Conservation (phyloP, 2,113 vertebrate species). For the Rhodinocichla rosea region DNA sequence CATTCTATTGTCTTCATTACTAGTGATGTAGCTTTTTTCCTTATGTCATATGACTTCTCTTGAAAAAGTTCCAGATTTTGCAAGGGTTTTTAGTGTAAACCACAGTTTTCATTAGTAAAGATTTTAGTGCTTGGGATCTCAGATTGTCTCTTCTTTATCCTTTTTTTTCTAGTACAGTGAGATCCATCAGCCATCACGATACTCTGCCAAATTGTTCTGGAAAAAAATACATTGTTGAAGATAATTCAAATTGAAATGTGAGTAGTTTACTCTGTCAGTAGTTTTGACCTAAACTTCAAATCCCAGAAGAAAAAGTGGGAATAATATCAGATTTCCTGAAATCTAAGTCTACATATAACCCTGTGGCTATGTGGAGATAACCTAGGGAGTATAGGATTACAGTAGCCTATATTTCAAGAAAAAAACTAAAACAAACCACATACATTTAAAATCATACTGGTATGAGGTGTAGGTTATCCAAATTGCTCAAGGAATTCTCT, state of each 20-base stretch:
- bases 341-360: not conserved
- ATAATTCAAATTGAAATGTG: not conserved
- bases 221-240: not conserved
- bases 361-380: not conserved
- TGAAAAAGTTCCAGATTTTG: not conserved
- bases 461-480: not conserved
- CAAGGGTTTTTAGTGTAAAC: not conserved
- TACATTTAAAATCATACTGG: not conserved
- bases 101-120: not conserved
- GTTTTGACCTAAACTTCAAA: not conserved
- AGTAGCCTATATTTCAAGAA: not conserved
- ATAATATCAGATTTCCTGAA: not conserved
- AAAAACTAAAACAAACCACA: not conserved
- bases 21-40: not conserved
- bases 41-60: not conserved
- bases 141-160: not conserved
- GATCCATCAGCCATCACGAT: not conserved
- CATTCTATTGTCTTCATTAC: not conserved
- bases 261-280: not conserved
- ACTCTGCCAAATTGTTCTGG: not conserved
- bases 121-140: not conserved
- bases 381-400: not conserved
- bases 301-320: not conserved
- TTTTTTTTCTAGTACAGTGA: not conserved
- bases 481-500: not conserved